Evolutionary conservation across 2,888 invertebrate genomes (phyloP), one percentile per base, ranked within the genome.

Genomic region (Graphium colonna): DNA sequence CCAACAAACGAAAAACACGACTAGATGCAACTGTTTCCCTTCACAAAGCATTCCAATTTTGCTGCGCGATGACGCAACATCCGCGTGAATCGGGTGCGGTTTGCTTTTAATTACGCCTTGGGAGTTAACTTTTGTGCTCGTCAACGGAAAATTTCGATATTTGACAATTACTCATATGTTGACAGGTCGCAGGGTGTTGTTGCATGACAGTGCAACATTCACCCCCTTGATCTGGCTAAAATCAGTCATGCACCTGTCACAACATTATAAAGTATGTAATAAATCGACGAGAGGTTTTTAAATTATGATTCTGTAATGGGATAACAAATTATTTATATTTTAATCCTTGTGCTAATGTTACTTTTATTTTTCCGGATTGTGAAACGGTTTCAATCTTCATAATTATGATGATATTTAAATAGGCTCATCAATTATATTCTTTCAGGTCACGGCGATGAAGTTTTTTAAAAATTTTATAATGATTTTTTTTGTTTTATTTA

Each of bases 181-280:
- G 10, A 31, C 31, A 31, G 8, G 5, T 9, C 8, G 3, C 31
- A 10, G 10, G 9, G 10, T 75, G 77, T 77, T 79, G 73, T 71
- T 71, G 67, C 69, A 71, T 79, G 79, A 79, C 74, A 60, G 50
- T 62, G 72, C 71, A 69, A 71, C 65, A 73, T 70, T 65, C 58
- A 49, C 57, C 61, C 66, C 9, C 60, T 59, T 56, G 58, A 59
- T 59, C 60, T 56, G 55, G 46, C 55, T 50, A 49, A 50, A 53
- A 49, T 49, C 41, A 57, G 33, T 55, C 51, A 51, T 28, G 42
- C 41, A 42, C 45, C 8, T 44, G 33, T 49, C 54, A 33, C 49
- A 44, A 50, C 36, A 50, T 54, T 50, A 57, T 50, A 40, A 26
- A 26, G 13, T 17, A 5, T 21, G 5, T 21, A 3, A 21, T 21